Evolutionary conservation across 2,888 invertebrate species (phyloP).

Genomic region (Nemotelus pantherinus): DNA sequence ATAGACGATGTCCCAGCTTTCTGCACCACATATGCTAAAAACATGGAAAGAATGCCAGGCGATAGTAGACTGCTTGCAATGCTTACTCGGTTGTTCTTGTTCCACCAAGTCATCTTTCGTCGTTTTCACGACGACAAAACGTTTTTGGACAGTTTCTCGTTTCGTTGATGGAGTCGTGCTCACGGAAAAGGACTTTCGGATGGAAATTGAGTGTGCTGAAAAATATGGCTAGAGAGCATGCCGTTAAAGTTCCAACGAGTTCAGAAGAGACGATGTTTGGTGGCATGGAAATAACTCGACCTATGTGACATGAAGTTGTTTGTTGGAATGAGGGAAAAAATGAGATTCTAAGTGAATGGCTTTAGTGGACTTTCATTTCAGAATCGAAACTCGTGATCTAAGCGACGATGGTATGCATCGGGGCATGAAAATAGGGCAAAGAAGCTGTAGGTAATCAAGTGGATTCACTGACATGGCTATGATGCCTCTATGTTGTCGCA

Average conservation of each 20-base stretch:
- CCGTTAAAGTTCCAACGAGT: no score
- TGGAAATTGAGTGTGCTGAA: not conserved
- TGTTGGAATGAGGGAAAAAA: constrained; percentile 47
- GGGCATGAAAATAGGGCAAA: not conserved
- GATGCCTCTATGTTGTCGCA: no score
- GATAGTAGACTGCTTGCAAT: no score
- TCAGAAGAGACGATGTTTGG: no score
- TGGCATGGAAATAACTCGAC: no score
- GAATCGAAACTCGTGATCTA: not conserved
- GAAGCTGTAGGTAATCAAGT: no score
- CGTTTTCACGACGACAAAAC: no score
- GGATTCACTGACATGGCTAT: no score
- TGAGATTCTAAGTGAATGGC: constrained; percentile 49
- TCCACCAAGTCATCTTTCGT: no score
- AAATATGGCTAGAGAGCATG: not conserved
- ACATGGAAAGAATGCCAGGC: not conserved
- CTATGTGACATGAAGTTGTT: constrained; percentile 44
- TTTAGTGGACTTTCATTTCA: constrained; percentile 17
- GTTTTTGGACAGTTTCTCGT: not conserved
- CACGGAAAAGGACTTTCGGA: no score
- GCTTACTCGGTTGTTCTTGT: no score
- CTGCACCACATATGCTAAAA: not conserved
- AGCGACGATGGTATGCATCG: not conserved
- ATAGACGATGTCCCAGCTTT: not conserved
- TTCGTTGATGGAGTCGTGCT: not conserved